Conservation (phyloP, 2,113 vertebrate species). For the Himantopus leucocephalus region DNA sequence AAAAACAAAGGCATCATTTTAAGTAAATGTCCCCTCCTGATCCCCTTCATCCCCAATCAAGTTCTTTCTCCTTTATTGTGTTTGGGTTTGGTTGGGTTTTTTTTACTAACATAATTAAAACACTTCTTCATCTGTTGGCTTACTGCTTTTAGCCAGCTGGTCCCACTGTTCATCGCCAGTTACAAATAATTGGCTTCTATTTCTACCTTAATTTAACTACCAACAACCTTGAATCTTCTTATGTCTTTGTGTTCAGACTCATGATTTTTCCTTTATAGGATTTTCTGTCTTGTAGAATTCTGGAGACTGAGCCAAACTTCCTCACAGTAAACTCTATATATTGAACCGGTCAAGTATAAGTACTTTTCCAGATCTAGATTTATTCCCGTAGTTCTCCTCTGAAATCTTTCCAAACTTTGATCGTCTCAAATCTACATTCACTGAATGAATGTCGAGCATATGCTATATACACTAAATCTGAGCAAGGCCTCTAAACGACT, state of each 20-base stretch:
- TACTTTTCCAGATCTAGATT: not conserved
- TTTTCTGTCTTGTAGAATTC: not conserved
- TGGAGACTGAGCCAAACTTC: not conserved
- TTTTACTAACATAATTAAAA: not conserved
- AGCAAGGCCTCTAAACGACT: not conserved
- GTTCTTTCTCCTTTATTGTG: not conserved
- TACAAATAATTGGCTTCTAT: not conserved
- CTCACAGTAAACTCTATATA: not conserved
- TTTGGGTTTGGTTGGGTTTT: not conserved
- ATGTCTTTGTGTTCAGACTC: not conserved
- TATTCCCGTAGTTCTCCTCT: not conserved
- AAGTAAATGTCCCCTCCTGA: not conserved
- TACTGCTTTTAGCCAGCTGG: not conserved
- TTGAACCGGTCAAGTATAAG: not conserved
- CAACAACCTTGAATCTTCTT: not conserved
- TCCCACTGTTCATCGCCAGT: not conserved
- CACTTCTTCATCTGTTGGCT: not conserved
- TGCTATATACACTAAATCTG: not conserved
- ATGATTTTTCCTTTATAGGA: not conserved
- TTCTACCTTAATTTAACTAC: not conserved
- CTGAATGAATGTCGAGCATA: not conserved
- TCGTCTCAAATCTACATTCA: not conserved
- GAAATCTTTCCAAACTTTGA: not conserved
- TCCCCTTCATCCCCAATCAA: not conserved
- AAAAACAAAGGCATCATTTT: not conserved